Evolutionary conservation across 2,797 vertebrate genomes (phyloP).

Genomic region (Bradypodion ventrale): DNA sequence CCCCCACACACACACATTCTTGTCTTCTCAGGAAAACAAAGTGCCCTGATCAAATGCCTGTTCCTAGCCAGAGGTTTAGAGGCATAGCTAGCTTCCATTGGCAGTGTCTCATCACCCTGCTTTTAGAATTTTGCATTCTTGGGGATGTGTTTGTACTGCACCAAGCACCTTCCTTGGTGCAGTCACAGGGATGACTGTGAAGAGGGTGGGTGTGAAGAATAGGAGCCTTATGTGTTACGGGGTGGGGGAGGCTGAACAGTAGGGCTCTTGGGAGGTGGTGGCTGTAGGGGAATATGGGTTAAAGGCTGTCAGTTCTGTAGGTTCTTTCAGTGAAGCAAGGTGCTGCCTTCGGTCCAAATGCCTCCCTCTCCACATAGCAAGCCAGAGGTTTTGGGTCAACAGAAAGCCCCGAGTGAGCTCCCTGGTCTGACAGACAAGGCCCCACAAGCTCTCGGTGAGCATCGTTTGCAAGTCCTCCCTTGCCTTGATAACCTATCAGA

Average conservation of each 20-base stretch:
- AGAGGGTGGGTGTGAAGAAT: constrained; percentile 52
- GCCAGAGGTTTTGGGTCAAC: too few relatives aligned
- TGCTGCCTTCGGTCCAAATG: not conserved
- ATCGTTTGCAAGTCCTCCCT: too few relatives aligned
- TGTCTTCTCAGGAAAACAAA: not conserved
- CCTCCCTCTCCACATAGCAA: not conserved
- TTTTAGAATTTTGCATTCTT: constrained; percentile 48
- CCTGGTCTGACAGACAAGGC: too few relatives aligned
- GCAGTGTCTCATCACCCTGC: constrained; percentile 58
- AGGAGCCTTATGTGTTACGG: constrained; percentile 64
- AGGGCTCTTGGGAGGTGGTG: too few relatives aligned
- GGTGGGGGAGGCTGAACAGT: too few relatives aligned
- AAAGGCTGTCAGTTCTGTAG: constrained; percentile 54
- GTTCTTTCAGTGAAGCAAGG: constrained; percentile 36
- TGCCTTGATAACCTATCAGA: too few relatives aligned
- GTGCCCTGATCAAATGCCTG: not conserved
- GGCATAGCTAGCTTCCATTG: constrained; percentile 58
- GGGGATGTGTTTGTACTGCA: constrained; percentile 65
- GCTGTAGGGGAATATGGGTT: too few relatives aligned
- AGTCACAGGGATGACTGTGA: constrained; percentile 63
- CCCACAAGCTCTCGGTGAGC: too few relatives aligned
- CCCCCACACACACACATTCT: too few relatives aligned
- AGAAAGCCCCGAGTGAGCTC: too few relatives aligned
- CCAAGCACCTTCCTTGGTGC: constrained; percentile 51
- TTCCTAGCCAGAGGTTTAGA: constrained; percentile 26